Evolutionary conservation across 1,140 invertebrate genomes (phyloP).

Genomic region (Cydia fagiglandana): DNA sequence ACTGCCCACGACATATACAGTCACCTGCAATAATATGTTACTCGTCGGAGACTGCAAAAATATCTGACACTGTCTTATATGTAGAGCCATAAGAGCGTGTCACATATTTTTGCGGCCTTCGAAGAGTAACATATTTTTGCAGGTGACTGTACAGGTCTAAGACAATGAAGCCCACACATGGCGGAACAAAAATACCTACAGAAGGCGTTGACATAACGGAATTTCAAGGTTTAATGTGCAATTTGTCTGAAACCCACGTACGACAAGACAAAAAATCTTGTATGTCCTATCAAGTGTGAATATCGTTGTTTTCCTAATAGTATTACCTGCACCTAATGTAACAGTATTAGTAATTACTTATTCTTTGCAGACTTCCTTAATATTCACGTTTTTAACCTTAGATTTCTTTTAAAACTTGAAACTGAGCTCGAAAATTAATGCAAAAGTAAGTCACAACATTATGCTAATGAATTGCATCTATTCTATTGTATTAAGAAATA

Average conservation of each 20-base stretch:
- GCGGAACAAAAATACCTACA: not conserved
- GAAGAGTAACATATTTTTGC: too few species aligned
- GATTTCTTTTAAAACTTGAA: too few species aligned
- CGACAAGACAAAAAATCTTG: not conserved
- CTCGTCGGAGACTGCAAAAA: too few species aligned
- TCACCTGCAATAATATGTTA: too few species aligned
- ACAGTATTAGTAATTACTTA: too few species aligned
- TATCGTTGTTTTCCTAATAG: not conserved
- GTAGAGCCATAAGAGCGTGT: too few species aligned
- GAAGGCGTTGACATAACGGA: not conserved
- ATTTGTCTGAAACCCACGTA: not conserved
- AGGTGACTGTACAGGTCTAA: not conserved
- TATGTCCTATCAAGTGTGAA: not conserved
- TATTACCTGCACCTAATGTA: not conserved
- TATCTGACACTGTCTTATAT: too few species aligned
- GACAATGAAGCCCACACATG: slow-evolving; percentile 14
- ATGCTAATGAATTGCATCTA: not conserved
- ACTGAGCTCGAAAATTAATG: too few species aligned
- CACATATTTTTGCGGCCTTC: too few species aligned
- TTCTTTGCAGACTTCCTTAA: too few species aligned
- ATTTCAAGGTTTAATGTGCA: not conserved
- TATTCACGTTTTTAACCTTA: too few species aligned
- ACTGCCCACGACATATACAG: not conserved
- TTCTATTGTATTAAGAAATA: not conserved
- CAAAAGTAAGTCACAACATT: not conserved